Conservation (phyloP, 2,113 vertebrate genomes). For the Smithornis capensis region DNA sequence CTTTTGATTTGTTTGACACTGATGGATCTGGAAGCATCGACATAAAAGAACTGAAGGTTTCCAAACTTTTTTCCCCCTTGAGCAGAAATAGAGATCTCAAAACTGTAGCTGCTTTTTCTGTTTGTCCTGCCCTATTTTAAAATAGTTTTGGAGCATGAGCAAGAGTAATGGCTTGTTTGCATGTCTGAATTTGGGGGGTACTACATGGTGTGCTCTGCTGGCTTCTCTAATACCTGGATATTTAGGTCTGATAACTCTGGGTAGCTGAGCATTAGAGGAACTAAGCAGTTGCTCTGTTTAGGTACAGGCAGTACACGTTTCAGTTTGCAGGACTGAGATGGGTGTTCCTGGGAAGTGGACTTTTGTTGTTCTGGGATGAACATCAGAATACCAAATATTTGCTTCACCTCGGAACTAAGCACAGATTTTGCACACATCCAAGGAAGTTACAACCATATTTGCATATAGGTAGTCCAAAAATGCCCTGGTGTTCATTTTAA, state of each 20-base stretch:
- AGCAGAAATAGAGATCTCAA: background rate
- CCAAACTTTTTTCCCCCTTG: background rate
- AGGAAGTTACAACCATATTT: background rate
- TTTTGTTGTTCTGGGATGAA: background rate
- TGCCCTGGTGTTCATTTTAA: background rate
- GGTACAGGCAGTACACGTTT: background rate
- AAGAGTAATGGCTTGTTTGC: background rate
- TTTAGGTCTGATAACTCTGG: background rate
- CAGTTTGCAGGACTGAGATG: background rate
- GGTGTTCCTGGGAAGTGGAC: background rate
- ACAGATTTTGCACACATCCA: background rate
- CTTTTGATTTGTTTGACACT: conserved; percentile 91
- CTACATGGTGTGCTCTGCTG: background rate
- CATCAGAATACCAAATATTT: background rate
- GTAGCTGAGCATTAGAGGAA: background rate
- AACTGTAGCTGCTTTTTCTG: background rate
- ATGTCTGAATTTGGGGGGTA: background rate
- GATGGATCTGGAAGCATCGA: conserved; percentile 90
- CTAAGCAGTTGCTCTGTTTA: background rate
- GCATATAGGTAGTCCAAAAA: background rate
- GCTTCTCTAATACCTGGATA: background rate
- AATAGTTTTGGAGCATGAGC: background rate
- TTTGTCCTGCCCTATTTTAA: background rate
- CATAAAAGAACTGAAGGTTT: conserved; percentile 91
- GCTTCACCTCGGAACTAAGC: background rate